A percentile compares a stretch with the other conserved stretches of the same genome.
These are phyloP conservation scores for Theristus sp. DNA, from an alignment of 2,888 invertebrate genomes.

Conservation along the genomic window DNA sequence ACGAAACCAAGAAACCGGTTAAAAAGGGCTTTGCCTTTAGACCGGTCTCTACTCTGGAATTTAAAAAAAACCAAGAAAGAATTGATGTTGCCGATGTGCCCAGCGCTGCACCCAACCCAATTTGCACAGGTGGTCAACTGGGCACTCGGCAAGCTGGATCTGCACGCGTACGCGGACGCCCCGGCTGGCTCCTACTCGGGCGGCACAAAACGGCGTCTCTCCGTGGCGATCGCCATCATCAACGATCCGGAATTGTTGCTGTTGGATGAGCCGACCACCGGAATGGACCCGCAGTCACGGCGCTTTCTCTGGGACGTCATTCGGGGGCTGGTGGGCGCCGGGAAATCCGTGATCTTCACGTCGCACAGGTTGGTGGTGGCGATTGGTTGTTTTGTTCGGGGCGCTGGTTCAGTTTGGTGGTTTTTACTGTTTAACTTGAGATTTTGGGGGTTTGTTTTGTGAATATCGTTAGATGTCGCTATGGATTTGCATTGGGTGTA, in stretches of 20 bases:
- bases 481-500: too few relatives aligned
- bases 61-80: too few relatives aligned
- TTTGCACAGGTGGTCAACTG: constrained; percentile 43
- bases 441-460: too few relatives aligned
- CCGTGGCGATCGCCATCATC: constrained; percentile 49
- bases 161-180: constrained; percentile 34
- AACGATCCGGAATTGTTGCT: constrained; percentile 47
- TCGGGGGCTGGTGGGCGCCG: constrained; percentile 44
- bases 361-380: constrained; percentile 37
- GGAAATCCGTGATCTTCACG: constrained; percentile 57
- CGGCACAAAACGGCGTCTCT: constrained; percentile 54
- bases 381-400: not conserved
- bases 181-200: constrained; percentile 39
- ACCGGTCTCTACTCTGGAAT: too few relatives aligned
- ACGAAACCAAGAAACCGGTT: too few relatives aligned
- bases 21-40: too few relatives aligned
- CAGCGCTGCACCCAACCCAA: too few relatives aligned
- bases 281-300: constrained; percentile 61
- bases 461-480: too few relatives aligned
- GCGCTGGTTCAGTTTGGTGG: too few relatives aligned
- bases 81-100: too few relatives aligned
- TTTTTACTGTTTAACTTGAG: too few relatives aligned
- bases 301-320: constrained; percentile 60
- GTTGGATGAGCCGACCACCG: constrained; percentile 49
- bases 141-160: constrained; percentile 43